Evolutionary conservation across 1,140 invertebrate genomes (phyloP).

Genomic region (Penaeus indicus): DNA sequence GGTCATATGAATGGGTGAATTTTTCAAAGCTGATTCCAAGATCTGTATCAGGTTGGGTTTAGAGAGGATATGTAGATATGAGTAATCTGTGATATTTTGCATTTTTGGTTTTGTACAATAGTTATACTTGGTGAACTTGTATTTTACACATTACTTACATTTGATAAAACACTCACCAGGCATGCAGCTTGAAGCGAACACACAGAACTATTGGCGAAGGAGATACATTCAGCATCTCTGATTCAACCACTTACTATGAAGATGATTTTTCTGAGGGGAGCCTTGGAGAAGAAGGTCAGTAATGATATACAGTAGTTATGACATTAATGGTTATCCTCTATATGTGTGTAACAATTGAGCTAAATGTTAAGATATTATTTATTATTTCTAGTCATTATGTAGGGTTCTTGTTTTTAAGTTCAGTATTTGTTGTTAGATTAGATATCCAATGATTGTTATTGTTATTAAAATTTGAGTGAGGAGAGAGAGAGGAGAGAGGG

Average conservation of each 20-base stretch:
- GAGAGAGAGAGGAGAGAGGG: too few relatives aligned
- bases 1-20: too few relatives aligned
- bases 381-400: too few relatives aligned
- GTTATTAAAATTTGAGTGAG: too few relatives aligned
- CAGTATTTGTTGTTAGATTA: too few relatives aligned
- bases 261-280: constrained; percentile 65
- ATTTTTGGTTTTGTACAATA: not conserved
- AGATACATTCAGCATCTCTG: constrained; percentile 64
- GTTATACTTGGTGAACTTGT: not conserved
- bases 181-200: constrained; percentile 84
- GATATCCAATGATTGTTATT: too few relatives aligned
- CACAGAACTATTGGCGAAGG: constrained; percentile 74
- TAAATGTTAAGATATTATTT: too few relatives aligned
- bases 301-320: not conserved
- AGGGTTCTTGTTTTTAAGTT: too few relatives aligned
- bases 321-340: not conserved
- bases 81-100: not conserved
- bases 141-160: not conserved
- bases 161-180: constrained; percentile 70
- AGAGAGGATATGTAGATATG: not conserved
- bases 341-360: too few relatives aligned
- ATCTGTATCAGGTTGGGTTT: not conserved
- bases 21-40: not conserved
- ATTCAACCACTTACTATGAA: constrained; percentile 66
- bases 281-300: constrained; percentile 64